These are phyloP conservation scores for Odontocolon sp. DNA, from an alignment of 2,888 invertebrate species.

Conservation along the genomic window DNA sequence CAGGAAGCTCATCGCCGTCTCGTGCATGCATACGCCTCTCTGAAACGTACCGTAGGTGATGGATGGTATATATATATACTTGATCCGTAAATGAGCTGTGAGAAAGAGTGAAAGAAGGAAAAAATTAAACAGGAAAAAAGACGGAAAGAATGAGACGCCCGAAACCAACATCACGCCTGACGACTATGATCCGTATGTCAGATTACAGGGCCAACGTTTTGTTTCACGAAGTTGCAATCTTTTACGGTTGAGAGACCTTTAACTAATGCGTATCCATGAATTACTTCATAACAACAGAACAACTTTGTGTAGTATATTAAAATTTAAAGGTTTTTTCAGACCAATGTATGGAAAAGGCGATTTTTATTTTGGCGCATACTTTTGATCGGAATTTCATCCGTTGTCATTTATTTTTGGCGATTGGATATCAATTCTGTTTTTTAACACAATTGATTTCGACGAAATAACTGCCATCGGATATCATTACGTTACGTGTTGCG, in stretches of 20 bases:
- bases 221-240: constrained; percentile 63
- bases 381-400: too few species aligned
- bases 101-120: constrained; percentile 17
- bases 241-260: constrained; percentile 57
- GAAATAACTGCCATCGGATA: too few species aligned
- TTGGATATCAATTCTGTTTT: too few species aligned
- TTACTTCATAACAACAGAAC: background rate
- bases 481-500: too few species aligned
- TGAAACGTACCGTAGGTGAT: background rate
- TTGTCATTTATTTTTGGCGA: too few species aligned
- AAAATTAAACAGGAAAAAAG: constrained; percentile 39
- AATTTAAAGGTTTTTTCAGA: too few species aligned
- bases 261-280: constrained; percentile 16
- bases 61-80: background rate
- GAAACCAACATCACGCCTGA: constrained; percentile 60
- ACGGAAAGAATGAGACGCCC: constrained; percentile 61
- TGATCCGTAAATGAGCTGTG: background rate
- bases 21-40: constrained; percentile 43
- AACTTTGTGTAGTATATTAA: background rate
- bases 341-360: too few species aligned
- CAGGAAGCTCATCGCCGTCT: constrained; percentile 60
- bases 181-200: constrained; percentile 66
- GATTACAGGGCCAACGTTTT: constrained; percentile 64
- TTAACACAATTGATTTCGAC: too few species aligned
- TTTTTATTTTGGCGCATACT: too few species aligned